Evolutionary conservation across 1,140 invertebrate genomes (phyloP), one percentile per base, ranked within the genome.

Genomic region (Helicoverpa armigera): DNA sequence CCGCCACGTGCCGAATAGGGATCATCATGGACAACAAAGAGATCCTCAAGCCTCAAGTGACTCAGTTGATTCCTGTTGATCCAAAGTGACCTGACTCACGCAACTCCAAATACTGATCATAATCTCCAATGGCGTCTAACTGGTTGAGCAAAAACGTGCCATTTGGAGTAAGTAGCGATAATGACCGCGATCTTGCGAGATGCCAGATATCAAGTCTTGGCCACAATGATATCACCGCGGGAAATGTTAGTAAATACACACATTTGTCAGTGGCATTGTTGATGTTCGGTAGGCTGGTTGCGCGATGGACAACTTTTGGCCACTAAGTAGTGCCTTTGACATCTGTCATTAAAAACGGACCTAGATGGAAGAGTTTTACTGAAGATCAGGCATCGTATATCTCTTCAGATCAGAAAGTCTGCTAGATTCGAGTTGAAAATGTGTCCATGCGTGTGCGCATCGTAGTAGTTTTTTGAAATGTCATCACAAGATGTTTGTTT

Each of bases 201-300:
- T 72, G 69, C 10, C 18, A 50, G 69, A 72, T 72, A 72, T 76
- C 43, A 63, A n/a, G 43, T 56, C 56, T 23, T 23, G 58, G 60
- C 16, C 61, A 67, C 80, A 85, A 81, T 88, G 85, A 89, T 86
- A 87, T 87, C 85, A 86, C 80, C 85, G 61, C 54, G 61, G 76
- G 84, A 84, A 86, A 87, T 88, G 82, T 87, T 86, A 80, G 86
- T 87, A 89, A 90, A 90, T 84, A 87, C 69, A 79, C 70, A 58
- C 81, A 85, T 82, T 79, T 75, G 72, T 81, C 60, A 69, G 63
- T 48, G 58, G 72, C 63, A 51, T 79, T 79, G 65, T 79, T 70
- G 76, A 29, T 69, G 35, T 23, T 3, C 29, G 5, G 29, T 29
- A 70, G 76, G 76, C 51, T 13, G 31, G 50, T 14, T 48, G 4